phyloP scores from a whole-genome alignment of 2,113 vertebrate species.

The Prietella phreatophila region DNA sequence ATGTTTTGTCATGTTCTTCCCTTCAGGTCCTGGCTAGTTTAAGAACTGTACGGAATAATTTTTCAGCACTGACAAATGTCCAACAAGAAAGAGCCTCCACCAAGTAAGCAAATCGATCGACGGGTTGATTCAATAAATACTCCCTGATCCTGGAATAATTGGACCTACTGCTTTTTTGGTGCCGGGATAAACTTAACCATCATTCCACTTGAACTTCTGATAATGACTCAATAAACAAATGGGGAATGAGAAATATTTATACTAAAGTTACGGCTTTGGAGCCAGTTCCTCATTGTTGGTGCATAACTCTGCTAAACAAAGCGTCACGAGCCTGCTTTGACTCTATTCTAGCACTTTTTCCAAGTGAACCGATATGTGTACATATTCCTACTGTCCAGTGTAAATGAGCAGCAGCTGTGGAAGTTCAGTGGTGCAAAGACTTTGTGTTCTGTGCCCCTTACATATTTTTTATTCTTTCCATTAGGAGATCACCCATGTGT shows the following conservation, averaged over 20 bases:
- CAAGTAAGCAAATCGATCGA: constrained; percentile 80
- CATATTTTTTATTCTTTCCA: constrained; percentile 42
- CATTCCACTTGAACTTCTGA: background rate
- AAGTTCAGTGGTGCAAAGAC: background rate
- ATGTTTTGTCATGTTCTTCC: constrained; percentile 21
- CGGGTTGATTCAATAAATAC: background rate
- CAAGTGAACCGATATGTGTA: background rate
- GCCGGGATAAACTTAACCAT: background rate
- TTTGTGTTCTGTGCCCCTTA: background rate
- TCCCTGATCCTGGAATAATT: background rate
- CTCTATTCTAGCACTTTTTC: background rate
- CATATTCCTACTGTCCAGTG: background rate
- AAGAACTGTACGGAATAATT: constrained; percentile 97
- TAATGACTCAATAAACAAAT: background rate
- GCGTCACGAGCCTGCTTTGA: background rate
- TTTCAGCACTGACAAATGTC: constrained; percentile 96
- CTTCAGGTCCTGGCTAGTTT: constrained; percentile 94
- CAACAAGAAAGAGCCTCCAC: constrained; percentile 90
- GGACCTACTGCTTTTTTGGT: background rate
- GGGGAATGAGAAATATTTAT: background rate
- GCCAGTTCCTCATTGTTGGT: background rate
- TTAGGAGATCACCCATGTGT: constrained; percentile 96
- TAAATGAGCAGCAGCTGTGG: background rate
- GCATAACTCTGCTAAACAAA: background rate
- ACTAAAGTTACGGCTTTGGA: background rate